Evolutionary conservation across 2,113 vertebrate species (phyloP).

Genomic region (Ammodytes dubius): DNA sequence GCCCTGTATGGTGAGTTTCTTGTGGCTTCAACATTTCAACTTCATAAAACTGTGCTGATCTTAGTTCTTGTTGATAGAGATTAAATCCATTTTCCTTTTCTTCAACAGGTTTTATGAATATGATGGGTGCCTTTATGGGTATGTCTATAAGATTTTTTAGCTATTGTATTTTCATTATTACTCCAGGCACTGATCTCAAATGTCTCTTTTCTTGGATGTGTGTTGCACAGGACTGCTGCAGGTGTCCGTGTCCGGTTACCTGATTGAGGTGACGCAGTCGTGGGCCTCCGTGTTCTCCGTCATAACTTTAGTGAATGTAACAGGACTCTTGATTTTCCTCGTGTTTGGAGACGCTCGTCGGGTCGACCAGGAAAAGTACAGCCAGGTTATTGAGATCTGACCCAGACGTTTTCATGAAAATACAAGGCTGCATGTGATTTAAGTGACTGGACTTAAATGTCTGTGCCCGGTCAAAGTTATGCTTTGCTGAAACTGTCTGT

Average conservation of each 20-base stretch:
- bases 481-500: background rate
- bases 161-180: background rate
- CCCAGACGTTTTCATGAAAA: background rate
- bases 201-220: background rate
- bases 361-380: conserved; percentile 81
- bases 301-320: conserved; percentile 84
- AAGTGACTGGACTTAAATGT: background rate
- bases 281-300: conserved; percentile 89
- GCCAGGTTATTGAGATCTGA: conserved; percentile 17
- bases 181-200: background rate
- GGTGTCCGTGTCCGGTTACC: conserved; percentile 89
- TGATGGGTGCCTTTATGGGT: conserved; percentile 91
- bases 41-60: background rate
- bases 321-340: conserved; percentile 88
- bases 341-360: conserved; percentile 88
- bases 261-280: conserved; percentile 89
- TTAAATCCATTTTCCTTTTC: conserved; percentile 5
- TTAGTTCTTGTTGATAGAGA: background rate
- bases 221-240: conserved; percentile 84
- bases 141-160: conserved; percentile 47
- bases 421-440: background rate
- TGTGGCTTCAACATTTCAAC: background rate
- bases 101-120: conserved; percentile 92
- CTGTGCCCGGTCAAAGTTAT: background rate
- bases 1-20: conserved; percentile 89